Evolutionary conservation across 2,113 vertebrate genomes (phyloP).

Genomic region (Heteronetta atricapilla): DNA sequence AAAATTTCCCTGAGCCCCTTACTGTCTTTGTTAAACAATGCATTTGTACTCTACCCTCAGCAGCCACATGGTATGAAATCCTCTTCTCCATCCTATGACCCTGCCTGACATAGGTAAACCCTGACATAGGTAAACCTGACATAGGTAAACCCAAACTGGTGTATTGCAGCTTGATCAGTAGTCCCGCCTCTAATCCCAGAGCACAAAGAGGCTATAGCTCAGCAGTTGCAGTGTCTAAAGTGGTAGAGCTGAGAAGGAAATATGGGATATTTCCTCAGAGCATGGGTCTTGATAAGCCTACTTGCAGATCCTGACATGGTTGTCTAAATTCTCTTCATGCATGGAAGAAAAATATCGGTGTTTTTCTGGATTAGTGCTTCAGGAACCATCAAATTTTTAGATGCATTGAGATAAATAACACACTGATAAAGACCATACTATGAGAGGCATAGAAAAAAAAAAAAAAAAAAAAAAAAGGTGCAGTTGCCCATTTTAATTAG

Average conservation of each 20-base stretch:
- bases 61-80: fast-evolving
- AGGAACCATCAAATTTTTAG: background rate
- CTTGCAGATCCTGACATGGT: background rate
- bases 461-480: background rate
- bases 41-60: background rate
- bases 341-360: background rate
- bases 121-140: too few relatives aligned
- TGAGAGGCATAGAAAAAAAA: background rate
- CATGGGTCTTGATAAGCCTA: background rate
- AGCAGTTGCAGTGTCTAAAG: background rate
- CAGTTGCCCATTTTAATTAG: background rate
- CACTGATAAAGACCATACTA: background rate
- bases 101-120: too few relatives aligned
- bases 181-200: background rate
- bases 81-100: background rate
- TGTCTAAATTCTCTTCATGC: background rate
- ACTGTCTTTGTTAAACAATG: background rate
- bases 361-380: background rate
- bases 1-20: background rate
- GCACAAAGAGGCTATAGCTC: background rate
- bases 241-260: background rate
- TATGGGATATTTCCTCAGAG: background rate
- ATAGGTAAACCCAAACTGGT: background rate
- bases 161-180: fast-evolving
- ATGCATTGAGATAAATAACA: background rate